phyloP scores from a whole-genome alignment of 2,113 vertebrate genomes.

The Boulengerochromis microlepis region DNA sequence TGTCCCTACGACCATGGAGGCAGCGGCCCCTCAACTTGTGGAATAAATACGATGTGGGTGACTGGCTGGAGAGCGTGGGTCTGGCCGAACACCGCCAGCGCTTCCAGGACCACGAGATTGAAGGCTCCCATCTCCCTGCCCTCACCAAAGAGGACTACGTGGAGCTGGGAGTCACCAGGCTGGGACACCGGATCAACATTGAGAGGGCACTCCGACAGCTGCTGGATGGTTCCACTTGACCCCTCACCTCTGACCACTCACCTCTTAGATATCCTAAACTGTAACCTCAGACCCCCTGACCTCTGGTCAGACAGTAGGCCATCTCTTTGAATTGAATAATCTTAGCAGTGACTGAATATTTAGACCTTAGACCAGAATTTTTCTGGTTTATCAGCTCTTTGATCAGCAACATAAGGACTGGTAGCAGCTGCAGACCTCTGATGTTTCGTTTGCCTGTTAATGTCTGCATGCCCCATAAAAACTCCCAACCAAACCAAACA shows the following conservation, averaged over 20 bases:
- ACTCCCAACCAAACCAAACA: not conserved
- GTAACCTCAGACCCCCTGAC: constrained; percentile 44
- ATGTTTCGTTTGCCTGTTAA: not conserved
- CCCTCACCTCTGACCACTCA: constrained; percentile 3
- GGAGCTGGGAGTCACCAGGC: constrained; percentile 95
- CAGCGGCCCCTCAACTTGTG: constrained; percentile 93
- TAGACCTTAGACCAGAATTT: not conserved
- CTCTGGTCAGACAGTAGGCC: constrained; percentile 25
- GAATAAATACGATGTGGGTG: constrained; percentile 97
- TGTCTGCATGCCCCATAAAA: not conserved
- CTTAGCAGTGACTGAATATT: constrained; percentile 22
- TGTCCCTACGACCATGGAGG: constrained; percentile 87
- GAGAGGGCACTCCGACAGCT: constrained; percentile 93
- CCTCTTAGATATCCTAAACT: constrained; percentile 42
- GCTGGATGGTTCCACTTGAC: constrained; percentile 85
- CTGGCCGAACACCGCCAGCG: constrained; percentile 93
- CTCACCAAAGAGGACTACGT: constrained; percentile 98
- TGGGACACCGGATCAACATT: constrained; percentile 98
- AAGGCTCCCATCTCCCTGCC: constrained; percentile 92
- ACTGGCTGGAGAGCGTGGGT: constrained; percentile 98
- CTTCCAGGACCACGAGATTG: constrained; percentile 97
- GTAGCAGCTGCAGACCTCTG: not conserved
- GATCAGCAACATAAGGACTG: not conserved
- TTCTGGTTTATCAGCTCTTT: constrained; percentile 40
- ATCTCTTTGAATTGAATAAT: constrained; percentile 27